Conservation (phyloP, 2,888 invertebrate species). For the Oscheius sp. region DNA sequence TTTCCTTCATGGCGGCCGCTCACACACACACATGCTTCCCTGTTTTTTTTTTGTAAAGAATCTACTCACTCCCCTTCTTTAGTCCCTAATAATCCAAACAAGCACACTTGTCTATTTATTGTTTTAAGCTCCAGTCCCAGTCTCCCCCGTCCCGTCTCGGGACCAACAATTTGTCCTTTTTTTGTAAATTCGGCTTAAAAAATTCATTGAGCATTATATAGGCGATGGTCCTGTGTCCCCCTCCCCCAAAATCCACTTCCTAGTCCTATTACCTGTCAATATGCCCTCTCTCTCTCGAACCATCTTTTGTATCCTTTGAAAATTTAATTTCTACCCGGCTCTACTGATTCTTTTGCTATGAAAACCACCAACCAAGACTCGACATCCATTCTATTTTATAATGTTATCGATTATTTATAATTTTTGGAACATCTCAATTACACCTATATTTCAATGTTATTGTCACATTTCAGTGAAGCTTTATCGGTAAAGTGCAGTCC, state of each 20-base stretch:
- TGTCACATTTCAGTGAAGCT: constrained; percentile 40
- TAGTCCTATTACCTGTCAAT: constrained; percentile 3
- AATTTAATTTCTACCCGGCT: not conserved
- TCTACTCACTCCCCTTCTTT: too few species aligned
- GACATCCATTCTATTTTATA: not conserved
- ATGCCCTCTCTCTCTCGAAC: not conserved
- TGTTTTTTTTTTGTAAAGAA: not conserved
- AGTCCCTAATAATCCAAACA: too few species aligned
- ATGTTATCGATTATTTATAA: constrained; percentile 36
- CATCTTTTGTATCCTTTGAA: too few species aligned
- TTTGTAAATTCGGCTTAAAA: too few species aligned
- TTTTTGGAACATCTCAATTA: constrained; percentile 33
- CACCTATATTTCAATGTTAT: constrained; percentile 35
- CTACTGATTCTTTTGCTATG: constrained; percentile 4
- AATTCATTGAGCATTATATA: not conserved
- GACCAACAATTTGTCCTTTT: too few species aligned
- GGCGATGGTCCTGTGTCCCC: not conserved
- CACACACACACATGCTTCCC: constrained; percentile 3
- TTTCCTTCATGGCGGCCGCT: constrained; percentile 2
- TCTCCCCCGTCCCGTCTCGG: not conserved
- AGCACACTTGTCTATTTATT: too few species aligned
- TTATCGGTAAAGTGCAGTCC: constrained; percentile 29
- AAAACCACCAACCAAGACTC: not conserved
- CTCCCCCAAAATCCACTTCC: constrained; percentile 11
- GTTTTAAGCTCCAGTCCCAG: too few species aligned